Conservation (phyloP, 2,797 vertebrate species). For the Spinibarbus caldwelli region DNA sequence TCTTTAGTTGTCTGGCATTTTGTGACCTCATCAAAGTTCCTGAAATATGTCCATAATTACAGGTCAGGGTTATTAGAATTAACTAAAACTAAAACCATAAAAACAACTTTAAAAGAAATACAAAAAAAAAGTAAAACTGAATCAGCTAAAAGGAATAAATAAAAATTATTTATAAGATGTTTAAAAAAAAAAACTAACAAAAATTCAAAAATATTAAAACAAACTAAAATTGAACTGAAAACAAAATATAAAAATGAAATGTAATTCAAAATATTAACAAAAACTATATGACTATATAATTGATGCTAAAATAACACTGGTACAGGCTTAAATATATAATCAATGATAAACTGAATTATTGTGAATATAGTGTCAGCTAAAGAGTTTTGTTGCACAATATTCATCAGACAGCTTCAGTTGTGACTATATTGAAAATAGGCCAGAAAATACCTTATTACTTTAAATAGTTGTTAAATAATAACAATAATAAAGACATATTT, state of each 20-base stretch:
- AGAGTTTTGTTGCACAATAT: not conserved
- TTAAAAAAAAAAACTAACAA: too few species aligned
- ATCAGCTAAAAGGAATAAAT: not conserved
- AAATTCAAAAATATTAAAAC: not conserved
- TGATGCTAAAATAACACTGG: not conserved
- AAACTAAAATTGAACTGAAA: not conserved
- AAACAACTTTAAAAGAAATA: not conserved
- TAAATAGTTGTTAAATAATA: not conserved
- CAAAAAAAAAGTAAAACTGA: not conserved
- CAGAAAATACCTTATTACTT: not conserved
- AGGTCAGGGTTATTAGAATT: not conserved
- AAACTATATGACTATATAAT: not conserved
- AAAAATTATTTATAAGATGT: too few species aligned
- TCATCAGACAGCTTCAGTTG: not conserved
- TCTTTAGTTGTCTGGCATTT: conserved; percentile 18
- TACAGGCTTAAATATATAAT: not conserved
- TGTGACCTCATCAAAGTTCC: not conserved
- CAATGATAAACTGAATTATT: not conserved
- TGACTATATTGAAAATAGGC: not conserved
- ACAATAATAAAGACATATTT: not conserved
- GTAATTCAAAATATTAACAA: not conserved
- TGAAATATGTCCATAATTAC: not conserved
- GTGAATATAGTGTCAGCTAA: not conserved
- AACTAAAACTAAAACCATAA: not conserved
- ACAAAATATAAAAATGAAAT: not conserved